Evolutionary conservation across 2,113 vertebrate genomes (phyloP).

Genomic region (Loxodonta africana): DNA sequence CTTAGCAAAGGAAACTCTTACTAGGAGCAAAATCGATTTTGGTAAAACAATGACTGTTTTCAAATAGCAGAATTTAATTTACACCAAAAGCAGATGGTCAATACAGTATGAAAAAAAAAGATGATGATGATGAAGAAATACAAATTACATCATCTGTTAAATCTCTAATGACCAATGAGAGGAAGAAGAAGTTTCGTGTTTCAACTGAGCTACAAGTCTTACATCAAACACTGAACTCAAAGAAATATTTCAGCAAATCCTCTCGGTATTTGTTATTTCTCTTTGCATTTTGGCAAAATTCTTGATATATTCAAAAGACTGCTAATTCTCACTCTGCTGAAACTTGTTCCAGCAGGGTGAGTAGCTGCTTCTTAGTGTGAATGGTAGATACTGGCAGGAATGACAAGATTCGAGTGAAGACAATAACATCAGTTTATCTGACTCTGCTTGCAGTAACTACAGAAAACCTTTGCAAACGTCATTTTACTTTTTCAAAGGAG

Average conservation of each 20-base stretch:
- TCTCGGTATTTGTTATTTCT: slow-evolving; percentile 42
- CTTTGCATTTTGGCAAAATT: slow-evolving; percentile 43
- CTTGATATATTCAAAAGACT: background rate
- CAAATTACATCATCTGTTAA: background rate
- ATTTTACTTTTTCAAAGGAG: background rate
- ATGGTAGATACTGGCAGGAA: background rate
- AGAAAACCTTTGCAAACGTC: background rate
- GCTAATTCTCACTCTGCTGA: slow-evolving; percentile 57
- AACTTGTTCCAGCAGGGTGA: background rate
- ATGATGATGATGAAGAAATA: background rate
- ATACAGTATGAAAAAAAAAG: background rate
- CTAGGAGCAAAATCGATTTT: background rate
- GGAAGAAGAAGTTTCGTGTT: slow-evolving; percentile 15
- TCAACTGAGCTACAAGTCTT: slow-evolving; percentile 45
- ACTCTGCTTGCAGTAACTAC: background rate
- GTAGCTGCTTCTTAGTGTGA: background rate
- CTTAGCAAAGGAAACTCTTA: slow-evolving; percentile 36
- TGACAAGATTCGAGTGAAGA: background rate
- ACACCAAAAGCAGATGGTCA: background rate
- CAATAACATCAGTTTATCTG: background rate
- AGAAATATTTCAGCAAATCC: slow-evolving; percentile 63
- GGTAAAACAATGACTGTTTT: slow-evolving; percentile 37
- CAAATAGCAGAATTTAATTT: slow-evolving; percentile 10
- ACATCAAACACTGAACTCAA: slow-evolving; percentile 40
- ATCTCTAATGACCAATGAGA: slow-evolving; percentile 6